phyloP scores from a whole-genome alignment of 2,797 vertebrate genomes.

The Serranus cabrilla region DNA sequence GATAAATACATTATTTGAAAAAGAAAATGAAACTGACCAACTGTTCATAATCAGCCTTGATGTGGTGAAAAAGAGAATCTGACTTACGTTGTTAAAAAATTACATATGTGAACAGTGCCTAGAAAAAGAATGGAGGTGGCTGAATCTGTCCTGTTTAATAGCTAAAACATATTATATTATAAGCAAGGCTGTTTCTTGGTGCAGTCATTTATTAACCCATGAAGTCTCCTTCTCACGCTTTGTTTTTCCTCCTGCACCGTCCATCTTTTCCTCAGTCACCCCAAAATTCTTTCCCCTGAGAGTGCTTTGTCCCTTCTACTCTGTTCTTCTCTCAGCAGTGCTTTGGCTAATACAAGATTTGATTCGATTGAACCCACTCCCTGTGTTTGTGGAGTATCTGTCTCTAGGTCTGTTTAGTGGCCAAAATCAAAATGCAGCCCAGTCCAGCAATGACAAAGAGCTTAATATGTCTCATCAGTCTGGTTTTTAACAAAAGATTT shows the following conservation, averaged over 20 bases:
- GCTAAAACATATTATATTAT: not conserved
- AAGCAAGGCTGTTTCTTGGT: not conserved
- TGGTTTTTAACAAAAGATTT: conserved; percentile 33
- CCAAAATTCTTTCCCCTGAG: not conserved
- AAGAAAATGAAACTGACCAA: conserved; percentile 4
- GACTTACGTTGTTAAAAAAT: not conserved
- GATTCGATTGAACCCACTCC: conserved; percentile 35
- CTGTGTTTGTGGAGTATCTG: conserved; percentile 26
- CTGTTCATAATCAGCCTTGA: not conserved
- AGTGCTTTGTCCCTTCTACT: conserved; percentile 21
- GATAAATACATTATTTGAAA: not conserved
- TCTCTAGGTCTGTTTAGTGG: conserved; percentile 18
- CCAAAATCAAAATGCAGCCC: conserved; percentile 39
- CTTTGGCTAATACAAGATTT: conserved; percentile 39
- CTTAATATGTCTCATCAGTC: conserved; percentile 36
- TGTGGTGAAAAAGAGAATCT: not conserved
- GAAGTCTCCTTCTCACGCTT: conserved; percentile 2
- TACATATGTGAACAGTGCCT: not conserved
- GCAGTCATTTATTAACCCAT: not conserved
- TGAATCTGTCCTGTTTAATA: not conserved
- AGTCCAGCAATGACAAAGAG: conserved; percentile 28
- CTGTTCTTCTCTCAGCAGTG: conserved; percentile 14
- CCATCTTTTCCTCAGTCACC: conserved; percentile 1
- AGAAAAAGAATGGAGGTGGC: not conserved
- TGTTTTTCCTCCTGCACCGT: not conserved